phyloP scores from a whole-genome alignment of 35 echinoderm and acorn worm genomes.

The Strongylocentrotus purpuratus region DNA sequence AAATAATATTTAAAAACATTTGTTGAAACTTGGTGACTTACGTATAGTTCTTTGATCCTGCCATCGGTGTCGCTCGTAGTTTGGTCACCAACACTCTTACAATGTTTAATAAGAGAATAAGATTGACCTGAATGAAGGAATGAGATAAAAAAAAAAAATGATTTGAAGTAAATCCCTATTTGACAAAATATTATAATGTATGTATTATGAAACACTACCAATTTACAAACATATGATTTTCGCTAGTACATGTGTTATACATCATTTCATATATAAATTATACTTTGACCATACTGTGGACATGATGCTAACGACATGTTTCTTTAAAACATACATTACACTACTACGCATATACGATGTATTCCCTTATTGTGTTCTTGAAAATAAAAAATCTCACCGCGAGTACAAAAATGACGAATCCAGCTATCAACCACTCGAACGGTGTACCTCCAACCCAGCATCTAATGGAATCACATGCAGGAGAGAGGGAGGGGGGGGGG shows the following conservation, averaged over 20 bases:
- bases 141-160: not conserved
- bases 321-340: no score
- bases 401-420: constrained; percentile 64
- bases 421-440: constrained; percentile 60
- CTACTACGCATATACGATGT: no score
- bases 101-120: constrained; percentile 92
- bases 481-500: not conserved
- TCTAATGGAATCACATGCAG: not conserved
- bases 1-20: no score
- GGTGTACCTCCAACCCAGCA: constrained; percentile 57
- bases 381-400: constrained; percentile 40
- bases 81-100: constrained; percentile 93
- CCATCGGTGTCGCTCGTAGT: constrained; percentile 72
- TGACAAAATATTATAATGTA: not conserved
- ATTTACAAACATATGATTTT: not conserved
- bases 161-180: not conserved
- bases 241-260: no score
- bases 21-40: constrained; percentile 57
- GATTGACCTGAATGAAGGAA: constrained; percentile 72
- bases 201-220: not conserved
- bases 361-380: no score
- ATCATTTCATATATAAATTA: no score
- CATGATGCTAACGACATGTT: no score
- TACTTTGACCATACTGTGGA: no score
- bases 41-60: constrained; percentile 75